phyloP scores from a whole-genome alignment of 2,888 invertebrate species.

The Melinaea menophilus region DNA sequence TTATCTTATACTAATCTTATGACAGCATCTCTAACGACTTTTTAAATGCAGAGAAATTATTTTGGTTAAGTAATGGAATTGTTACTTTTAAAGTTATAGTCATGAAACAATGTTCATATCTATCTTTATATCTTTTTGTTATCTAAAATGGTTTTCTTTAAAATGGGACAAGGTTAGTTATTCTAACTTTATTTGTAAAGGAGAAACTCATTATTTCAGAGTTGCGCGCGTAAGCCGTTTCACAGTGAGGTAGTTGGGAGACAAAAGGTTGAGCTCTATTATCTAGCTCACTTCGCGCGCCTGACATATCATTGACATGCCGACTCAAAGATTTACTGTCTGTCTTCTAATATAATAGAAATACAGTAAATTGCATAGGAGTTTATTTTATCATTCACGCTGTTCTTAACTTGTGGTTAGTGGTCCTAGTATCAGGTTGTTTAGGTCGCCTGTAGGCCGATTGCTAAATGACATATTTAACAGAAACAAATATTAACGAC shows the following conservation, averaged over 20 bases:
- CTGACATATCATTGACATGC: conserved; percentile 54
- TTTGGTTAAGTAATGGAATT: conserved; percentile 6
- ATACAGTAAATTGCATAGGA: conserved; percentile 35
- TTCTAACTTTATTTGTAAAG: conserved; percentile 48
- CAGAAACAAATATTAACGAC: too few relatives aligned
- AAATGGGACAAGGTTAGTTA: conserved; percentile 50
- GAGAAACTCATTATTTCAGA: conserved; percentile 52
- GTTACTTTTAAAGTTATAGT: conserved; percentile 3
- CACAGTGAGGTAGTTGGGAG: conserved; percentile 37
- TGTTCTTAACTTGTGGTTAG: not conserved
- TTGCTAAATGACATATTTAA: too few relatives aligned
- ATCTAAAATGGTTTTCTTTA: conserved; percentile 34
- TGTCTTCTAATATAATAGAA: conserved; percentile 39
- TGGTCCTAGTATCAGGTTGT: not conserved
- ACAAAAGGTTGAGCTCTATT: conserved; percentile 57
- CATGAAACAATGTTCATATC: conserved; percentile 7
- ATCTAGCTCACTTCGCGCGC: conserved; percentile 47
- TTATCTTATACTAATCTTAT: conserved; percentile 14
- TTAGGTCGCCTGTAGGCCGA: not conserved
- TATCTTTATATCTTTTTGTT: conserved; percentile 29
- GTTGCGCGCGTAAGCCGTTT: conserved; percentile 41
- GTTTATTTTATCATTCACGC: conserved; percentile 19
- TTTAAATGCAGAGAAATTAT: conserved; percentile 28
- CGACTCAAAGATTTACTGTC: conserved; percentile 45
- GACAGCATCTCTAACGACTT: conserved; percentile 13